phyloP scores from a whole-genome alignment of 1,140 invertebrate genomes.

The Diprion similis region DNA sequence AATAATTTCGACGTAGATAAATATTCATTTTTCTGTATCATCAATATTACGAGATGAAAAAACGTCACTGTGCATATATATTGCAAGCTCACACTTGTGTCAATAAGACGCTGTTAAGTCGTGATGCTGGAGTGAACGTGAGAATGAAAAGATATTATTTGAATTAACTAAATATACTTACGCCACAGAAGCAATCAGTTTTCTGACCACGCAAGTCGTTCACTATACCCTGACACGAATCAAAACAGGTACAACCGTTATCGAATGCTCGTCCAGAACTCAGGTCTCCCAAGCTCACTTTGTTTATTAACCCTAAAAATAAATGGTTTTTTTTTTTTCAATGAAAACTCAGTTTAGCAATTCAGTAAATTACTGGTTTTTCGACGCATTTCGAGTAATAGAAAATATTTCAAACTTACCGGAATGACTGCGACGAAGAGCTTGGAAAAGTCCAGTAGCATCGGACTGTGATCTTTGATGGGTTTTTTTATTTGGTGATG shows the following conservation, averaged over 20 bases:
- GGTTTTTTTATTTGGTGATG: constrained; percentile 68
- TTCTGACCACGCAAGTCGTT: constrained; percentile 77
- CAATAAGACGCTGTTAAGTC: neutral
- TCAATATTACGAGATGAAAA: constrained; percentile 19
- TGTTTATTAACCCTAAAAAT: constrained; percentile 57
- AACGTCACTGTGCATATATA: neutral
- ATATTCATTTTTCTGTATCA: constrained; percentile 16
- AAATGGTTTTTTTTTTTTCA: neutral
- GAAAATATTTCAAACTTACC: constrained; percentile 38
- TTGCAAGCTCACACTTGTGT: neutral
- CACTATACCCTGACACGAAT: constrained; percentile 76
- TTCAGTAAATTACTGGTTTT: too few relatives aligned
- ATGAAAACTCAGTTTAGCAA: too few relatives aligned
- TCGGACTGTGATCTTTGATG: constrained; percentile 92
- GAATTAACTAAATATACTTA: constrained; percentile 55
- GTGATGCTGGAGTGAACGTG: neutral
- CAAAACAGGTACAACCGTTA: constrained; percentile 91
- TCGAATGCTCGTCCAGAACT: constrained; percentile 94
- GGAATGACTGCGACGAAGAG: constrained; percentile 60
- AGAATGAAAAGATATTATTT: too few relatives aligned
- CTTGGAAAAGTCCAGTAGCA: constrained; percentile 74
- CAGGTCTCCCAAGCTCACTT: constrained; percentile 86
- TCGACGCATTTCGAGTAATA: too few relatives aligned
- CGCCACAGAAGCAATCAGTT: constrained; percentile 77
- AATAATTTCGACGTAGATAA: constrained; percentile 24